Base-by-base conservation (phyloP, 1,140 invertebrate genomes). In the Lepidostoma basale region DNA sequence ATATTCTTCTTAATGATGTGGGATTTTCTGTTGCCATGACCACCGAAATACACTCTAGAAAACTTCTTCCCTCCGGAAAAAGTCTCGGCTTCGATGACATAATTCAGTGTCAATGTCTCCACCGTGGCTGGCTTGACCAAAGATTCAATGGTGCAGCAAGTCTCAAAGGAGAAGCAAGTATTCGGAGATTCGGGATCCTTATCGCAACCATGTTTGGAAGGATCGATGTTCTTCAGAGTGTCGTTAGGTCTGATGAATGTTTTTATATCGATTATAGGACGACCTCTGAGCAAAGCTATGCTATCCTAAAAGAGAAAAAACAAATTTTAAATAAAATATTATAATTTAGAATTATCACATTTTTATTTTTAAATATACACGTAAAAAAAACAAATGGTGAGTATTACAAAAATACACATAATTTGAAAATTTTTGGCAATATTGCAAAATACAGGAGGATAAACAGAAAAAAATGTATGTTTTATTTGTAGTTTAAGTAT, bases 101-200 rank as follows among this genome's bases (percentile, higher is more conserved):
- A 93, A 70, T 88, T 86, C 1, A 95, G 76, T 65, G 79, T 85
- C 12, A 92, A 81, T 30, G 73, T 79, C 67, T 78, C 85, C 72
- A 67, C 79, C 72, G 75, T 84, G 14, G 76, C 77, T 3, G 85
- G 82, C 73, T 86, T 86, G 12, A 86, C 85, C 14, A 88, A 77
- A 0, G 88, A 87, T 70, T 89, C 86, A 52, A 95, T 90, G 68
- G 87, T 87, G 74, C 94, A 95, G 77, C 95, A 97, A 0, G 93
- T 88, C 80, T 91, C 83, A 74, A 97, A 94, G n/a, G 90, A 86
- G 75, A 97, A 95, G 78, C 94, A 97, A 2, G 93, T 93, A 62
- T 89, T 83, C 74, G 90, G 88, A 2, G 88, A 85, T 16, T 76
- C 75, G 0, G 79, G 82, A 77, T 94, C 88, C 18, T 80, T 86